Evolutionary conservation across 30 jellyfish, hydroid and myxozoan species (phyloP).

Genomic region (Nemopilema nomurai): DNA sequence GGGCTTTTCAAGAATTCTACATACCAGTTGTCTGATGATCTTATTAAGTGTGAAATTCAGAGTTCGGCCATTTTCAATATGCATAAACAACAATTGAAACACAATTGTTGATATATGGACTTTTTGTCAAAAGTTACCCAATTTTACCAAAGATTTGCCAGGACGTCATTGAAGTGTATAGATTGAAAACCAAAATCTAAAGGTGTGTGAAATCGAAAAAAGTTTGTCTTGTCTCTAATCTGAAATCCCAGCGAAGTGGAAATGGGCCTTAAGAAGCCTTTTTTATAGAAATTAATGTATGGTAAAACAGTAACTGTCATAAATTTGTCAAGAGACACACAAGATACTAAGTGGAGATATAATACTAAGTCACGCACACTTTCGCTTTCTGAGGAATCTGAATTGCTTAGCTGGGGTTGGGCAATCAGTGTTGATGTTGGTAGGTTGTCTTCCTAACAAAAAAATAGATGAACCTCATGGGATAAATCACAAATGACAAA

Average conservation of each 20-base stretch:
- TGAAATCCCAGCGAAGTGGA: not conserved
- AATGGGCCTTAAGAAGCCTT: not conserved
- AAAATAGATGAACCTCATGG: not conserved
- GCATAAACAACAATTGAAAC: not conserved
- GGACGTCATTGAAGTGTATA: not conserved
- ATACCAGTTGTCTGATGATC: not conserved
- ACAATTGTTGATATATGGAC: not conserved
- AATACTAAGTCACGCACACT: constrained; percentile 7
- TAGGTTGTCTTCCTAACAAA: constrained; percentile 1
- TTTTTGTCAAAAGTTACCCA: not conserved
- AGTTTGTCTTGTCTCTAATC: not conserved
- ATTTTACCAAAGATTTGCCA: not conserved
- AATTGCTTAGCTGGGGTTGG: not conserved
- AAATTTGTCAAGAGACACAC: not conserved
- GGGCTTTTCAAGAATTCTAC: not conserved
- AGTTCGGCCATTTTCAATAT: not conserved
- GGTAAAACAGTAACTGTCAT: not conserved
- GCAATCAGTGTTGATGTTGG: constrained; percentile 1
- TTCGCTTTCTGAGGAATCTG: constrained; percentile 17
- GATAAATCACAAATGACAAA: not conserved
- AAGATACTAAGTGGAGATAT: not conserved
- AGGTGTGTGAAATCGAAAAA: not conserved
- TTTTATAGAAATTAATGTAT: not conserved
- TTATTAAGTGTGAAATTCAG: constrained; percentile 7
- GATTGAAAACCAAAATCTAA: not conserved